A percentile compares a stretch with the other conserved stretches of the same genome.
Conservation (phyloP, 2,888 invertebrate genomes). For the Diarsia rubi region DNA sequence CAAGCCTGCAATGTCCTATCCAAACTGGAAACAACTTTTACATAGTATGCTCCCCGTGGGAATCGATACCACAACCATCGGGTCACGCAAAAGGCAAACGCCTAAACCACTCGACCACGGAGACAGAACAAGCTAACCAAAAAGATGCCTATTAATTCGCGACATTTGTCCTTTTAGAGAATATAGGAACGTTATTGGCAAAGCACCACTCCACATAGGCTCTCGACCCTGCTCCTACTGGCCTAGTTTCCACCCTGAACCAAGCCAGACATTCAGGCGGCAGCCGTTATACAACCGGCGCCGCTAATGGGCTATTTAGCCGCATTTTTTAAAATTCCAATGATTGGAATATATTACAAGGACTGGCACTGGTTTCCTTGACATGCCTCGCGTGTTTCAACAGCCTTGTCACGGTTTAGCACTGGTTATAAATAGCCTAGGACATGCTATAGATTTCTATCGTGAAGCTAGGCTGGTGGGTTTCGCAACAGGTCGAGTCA, state of each 20-base stretch:
- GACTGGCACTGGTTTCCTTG: slow-evolving; percentile 58
- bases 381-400: slow-evolving; percentile 66
- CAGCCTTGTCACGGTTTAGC: slow-evolving; percentile 58
- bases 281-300: slow-evolving; percentile 26
- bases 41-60: too few species aligned
- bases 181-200: not conserved
- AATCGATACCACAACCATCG: too few species aligned
- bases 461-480: not conserved
- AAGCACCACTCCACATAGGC: not conserved
- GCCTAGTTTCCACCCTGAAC: slow-evolving; percentile 25
- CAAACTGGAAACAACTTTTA: too few species aligned
- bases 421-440: slow-evolving; percentile 34
- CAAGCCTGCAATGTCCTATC: too few species aligned
- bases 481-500: slow-evolving; percentile 28
- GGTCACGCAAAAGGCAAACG: too few species aligned
- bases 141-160: too few species aligned
- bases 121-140: too few species aligned
- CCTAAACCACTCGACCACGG: too few species aligned
- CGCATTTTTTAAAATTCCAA: slow-evolving; percentile 41
- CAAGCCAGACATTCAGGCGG: slow-evolving; percentile 39
- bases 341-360: slow-evolving; percentile 55
- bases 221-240: slow-evolving; percentile 30
- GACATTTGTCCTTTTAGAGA: too few species aligned
- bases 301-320: slow-evolving; percentile 1
- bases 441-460: slow-evolving; percentile 49